phyloP scores from a whole-genome alignment of 1,140 invertebrate species.

The Conus ventricosus region DNA sequence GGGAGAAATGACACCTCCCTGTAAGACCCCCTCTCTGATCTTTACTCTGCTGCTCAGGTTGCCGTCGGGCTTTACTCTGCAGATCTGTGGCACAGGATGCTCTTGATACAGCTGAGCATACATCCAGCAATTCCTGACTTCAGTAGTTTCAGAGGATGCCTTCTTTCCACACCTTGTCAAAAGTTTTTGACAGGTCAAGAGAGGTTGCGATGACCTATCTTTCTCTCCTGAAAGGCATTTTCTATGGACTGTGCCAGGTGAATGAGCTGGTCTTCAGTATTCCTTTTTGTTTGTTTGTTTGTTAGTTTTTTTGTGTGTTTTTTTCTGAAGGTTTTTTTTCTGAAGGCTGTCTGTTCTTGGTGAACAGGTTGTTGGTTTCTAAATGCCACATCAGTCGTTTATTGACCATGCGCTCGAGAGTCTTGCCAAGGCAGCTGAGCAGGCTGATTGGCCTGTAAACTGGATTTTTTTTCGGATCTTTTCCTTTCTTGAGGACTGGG shows the following conservation, averaged over 20 bases:
- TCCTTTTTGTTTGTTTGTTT: too few relatives aligned
- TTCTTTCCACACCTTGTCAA: not conserved
- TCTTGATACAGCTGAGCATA: not conserved
- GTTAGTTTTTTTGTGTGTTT: too few relatives aligned
- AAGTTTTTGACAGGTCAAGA: not conserved
- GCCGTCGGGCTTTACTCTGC: too few relatives aligned
- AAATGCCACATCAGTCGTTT: not conserved
- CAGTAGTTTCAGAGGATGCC: slow-evolving; percentile 27
- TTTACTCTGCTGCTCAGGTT: too few relatives aligned
- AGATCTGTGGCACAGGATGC: not conserved
- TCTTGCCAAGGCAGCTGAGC: not conserved
- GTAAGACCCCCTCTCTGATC: slow-evolving; percentile 14
- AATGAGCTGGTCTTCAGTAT: too few relatives aligned
- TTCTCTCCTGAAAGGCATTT: not conserved
- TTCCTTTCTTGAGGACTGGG: too few relatives aligned
- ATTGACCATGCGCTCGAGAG: too few relatives aligned
- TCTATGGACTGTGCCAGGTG: too few relatives aligned
- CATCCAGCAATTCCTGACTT: not conserved
- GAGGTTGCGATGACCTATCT: not conserved
- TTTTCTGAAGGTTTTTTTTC: too few relatives aligned
- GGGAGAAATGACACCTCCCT: slow-evolving; percentile 37
- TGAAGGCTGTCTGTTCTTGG: not conserved
- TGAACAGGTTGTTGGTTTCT: not conserved
- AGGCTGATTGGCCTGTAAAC: not conserved
- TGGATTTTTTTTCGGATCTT: not conserved